These are phyloP conservation scores for Battus philenor DNA, from an alignment of 1,140 invertebrate species.

Conservation along the genomic window DNA sequence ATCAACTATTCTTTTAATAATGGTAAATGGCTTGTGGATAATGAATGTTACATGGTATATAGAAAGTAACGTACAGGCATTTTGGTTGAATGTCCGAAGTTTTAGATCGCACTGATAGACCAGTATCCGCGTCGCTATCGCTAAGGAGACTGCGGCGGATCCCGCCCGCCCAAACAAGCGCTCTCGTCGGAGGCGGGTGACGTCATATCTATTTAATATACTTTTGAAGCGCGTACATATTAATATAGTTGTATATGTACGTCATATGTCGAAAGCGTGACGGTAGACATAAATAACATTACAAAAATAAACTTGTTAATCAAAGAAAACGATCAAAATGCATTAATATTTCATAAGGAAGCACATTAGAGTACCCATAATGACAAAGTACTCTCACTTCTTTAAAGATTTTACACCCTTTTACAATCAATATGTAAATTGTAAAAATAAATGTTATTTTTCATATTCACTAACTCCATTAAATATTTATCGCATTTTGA, in stretches of 20 bases:
- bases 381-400: too few relatives aligned
- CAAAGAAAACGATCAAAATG: too few relatives aligned
- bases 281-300: background rate
- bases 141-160: slow-evolving; percentile 40
- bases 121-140: slow-evolving; percentile 50
- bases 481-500: too few relatives aligned
- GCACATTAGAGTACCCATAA: too few relatives aligned
- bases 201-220: slow-evolving; percentile 30
- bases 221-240: slow-evolving; percentile 24
- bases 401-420: too few relatives aligned
- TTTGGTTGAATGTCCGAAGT: slow-evolving; percentile 32
- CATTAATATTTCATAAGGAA: too few relatives aligned
- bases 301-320: too few relatives aligned
- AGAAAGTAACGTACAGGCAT: slow-evolving; percentile 52
- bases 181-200: slow-evolving; percentile 43
- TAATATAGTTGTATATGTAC: slow-evolving; percentile 18
- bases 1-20: too few relatives aligned
- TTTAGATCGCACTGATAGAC: slow-evolving; percentile 34
- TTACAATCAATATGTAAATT: too few relatives aligned
- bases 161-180: slow-evolving; percentile 47
- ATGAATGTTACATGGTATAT: slow-evolving; percentile 16
- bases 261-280: slow-evolving; percentile 5
- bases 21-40: too few relatives aligned
- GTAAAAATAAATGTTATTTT: too few relatives aligned
- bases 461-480: too few relatives aligned